Base-by-base conservation (phyloP, 2,888 invertebrate species). In the Drosophila neonasuta region DNA sequence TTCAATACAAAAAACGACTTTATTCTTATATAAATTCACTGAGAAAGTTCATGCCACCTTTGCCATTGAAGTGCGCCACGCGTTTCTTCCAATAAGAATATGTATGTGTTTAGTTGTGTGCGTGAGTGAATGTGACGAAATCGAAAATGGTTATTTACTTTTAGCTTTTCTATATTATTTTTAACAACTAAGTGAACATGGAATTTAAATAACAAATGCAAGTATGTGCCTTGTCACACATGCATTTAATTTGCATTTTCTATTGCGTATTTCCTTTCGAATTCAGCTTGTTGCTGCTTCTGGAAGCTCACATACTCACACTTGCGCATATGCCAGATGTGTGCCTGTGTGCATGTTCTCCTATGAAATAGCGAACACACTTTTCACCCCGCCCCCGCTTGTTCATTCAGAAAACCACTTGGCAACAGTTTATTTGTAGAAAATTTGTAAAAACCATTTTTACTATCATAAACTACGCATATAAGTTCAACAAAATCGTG, bases 41-140 rank as follows among this genome's bases (percentile, higher is more conserved):
- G 48, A 39, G 48, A 42, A 72, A 60, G 46, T 51, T 32, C 44
- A 4, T 36, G 34, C 39, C 8, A 15, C 1, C 11, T 30, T 57
- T 29, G 50, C 59, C 46, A 49, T 62, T 49, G 42, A 42, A 57
- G 57, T 78, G 42, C 84, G 82, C 81, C 84, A 84, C 83, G 84
- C 75, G 84, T 82, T 80, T 80, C 71, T 80, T 68, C 58, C 66
- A 61, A 66, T 57, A 48, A 61, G 74, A 65, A 55, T 60, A 11
- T 50, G 9, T 4, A 10, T 65, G 24, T 24, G 24, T 24, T 24
- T 24, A 24, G 1, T 24, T 24, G 49, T 60, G 56, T 50, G 48
- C 44, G 30, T 30, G 36, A 71, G 63, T 56, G 63, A 42, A 54
- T 59, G 59, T 73, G 80, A 80, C 50, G 77, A 77, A 77, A 77